phyloP scores from a whole-genome alignment of 2,797 vertebrate species.

The Gambusia yucatana region DNA sequence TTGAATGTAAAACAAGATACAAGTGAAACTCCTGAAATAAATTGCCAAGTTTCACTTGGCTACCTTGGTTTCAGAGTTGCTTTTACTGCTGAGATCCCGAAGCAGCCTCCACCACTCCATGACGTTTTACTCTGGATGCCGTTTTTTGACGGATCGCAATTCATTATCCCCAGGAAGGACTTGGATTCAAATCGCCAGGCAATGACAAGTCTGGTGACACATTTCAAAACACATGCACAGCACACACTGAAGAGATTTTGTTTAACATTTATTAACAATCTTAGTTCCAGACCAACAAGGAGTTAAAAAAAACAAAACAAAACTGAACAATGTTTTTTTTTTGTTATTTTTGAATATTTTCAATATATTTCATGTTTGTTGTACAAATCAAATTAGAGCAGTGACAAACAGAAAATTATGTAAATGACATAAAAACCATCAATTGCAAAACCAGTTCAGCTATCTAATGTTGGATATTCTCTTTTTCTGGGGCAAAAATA shows the following conservation, averaged over 20 bases:
- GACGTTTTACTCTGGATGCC: too few relatives aligned
- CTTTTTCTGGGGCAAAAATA: conserved; percentile 12
- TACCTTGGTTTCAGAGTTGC: neutral
- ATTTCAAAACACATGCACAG: neutral
- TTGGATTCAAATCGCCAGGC: too few relatives aligned
- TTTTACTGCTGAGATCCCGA: neutral
- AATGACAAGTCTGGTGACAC: neutral
- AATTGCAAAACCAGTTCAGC: conserved; percentile 12
- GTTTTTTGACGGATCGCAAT: too few relatives aligned
- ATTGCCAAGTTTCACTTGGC: neutral
- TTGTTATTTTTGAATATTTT: conserved; percentile 34
- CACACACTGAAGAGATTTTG: conserved; percentile 24
- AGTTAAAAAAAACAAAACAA: conserved; percentile 52
- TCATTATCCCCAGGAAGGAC: too few relatives aligned
- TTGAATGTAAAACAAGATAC: neutral
- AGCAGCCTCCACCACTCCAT: too few relatives aligned
- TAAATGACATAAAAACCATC: conserved; percentile 2
- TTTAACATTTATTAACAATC: conserved; percentile 63
- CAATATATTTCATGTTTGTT: conserved; percentile 53
- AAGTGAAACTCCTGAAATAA: neutral
- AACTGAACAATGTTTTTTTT: conserved; percentile 45
- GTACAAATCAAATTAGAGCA: conserved; percentile 54
- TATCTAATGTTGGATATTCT: neutral
- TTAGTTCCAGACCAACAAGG: conserved; percentile 54
- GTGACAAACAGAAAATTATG: conserved; percentile 30